Conservation (phyloP, 2,888 invertebrate genomes). For the Sepiola atlantica region DNA sequence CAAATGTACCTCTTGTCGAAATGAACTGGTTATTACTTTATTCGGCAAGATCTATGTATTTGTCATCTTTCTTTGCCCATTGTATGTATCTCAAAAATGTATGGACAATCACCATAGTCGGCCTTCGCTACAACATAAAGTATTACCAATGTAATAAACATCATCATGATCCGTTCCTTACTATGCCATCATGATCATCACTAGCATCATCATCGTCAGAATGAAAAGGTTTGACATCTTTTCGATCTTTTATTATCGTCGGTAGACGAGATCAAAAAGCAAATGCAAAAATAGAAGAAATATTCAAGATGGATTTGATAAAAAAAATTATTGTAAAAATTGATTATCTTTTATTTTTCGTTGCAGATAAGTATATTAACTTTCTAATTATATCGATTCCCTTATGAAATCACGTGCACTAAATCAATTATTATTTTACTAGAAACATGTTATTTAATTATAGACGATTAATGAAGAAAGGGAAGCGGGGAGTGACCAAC, state of each 20-base stretch:
- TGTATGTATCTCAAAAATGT: too few relatives aligned
- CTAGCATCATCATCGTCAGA: neutral
- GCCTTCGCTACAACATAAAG: too few relatives aligned
- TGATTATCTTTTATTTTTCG: conserved; percentile 13
- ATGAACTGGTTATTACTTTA: too few relatives aligned
- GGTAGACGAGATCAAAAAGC: neutral
- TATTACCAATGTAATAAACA: too few relatives aligned
- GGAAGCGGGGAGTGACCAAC: neutral
- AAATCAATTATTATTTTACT: conserved; percentile 32
- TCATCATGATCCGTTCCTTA: too few relatives aligned
- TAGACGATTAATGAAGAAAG: conserved; percentile 15
- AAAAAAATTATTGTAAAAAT: neutral
- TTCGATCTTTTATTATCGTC: neutral
- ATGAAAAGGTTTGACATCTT: neutral
- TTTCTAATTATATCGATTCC: neutral
- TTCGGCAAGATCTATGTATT: too few relatives aligned
- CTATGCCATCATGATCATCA: neutral
- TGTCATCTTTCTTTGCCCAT: too few relatives aligned
- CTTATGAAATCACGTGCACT: neutral
- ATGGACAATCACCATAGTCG: too few relatives aligned
- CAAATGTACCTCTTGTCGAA: too few relatives aligned
- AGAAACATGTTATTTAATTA: neutral
- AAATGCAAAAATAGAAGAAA: neutral
- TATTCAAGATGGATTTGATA: neutral
- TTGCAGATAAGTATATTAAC: neutral